These are phyloP conservation scores for Genyomyrus donnyi DNA, from an alignment of 2,113 vertebrate genomes.

Conservation along the genomic window DNA sequence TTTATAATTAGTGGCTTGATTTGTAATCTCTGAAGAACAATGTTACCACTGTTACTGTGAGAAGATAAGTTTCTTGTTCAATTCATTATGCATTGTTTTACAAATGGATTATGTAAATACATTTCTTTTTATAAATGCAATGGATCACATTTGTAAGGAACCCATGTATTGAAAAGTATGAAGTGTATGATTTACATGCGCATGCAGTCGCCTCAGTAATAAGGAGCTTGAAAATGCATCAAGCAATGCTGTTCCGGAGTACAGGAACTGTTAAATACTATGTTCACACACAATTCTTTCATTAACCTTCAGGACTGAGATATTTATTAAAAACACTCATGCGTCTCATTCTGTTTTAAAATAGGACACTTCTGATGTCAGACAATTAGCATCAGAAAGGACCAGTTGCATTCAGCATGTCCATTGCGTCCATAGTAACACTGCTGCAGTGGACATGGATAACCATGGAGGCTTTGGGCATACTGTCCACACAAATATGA, in stretches of 20 bases:
- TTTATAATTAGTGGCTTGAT: not conserved
- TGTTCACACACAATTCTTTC: not conserved
- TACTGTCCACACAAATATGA: not conserved
- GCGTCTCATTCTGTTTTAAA: not conserved
- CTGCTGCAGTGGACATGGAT: not conserved
- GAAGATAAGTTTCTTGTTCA: not conserved
- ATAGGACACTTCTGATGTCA: conserved; percentile 26
- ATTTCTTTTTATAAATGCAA: not conserved
- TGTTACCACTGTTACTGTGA: not conserved
- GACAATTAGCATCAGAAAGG: conserved; percentile 36
- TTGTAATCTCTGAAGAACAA: not conserved
- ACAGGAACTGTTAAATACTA: not conserved
- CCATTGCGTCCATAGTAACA: conserved; percentile 20
- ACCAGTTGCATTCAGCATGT: not conserved
- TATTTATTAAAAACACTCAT: not conserved
- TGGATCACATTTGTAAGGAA: not conserved
- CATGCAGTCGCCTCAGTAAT: not conserved
- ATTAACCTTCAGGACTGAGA: not conserved
- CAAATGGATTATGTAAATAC: not conserved
- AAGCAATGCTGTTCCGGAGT: not conserved
- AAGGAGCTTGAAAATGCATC: not conserved
- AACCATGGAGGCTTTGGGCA: not conserved
- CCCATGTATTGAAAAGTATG: not conserved
- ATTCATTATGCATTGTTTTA: not conserved
- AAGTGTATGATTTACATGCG: not conserved